A percentile compares a stretch with the other conserved stretches of the same genome.
phyloP scores from a whole-genome alignment of 2,797 vertebrate genomes.

The Brachymystax lenok region DNA sequence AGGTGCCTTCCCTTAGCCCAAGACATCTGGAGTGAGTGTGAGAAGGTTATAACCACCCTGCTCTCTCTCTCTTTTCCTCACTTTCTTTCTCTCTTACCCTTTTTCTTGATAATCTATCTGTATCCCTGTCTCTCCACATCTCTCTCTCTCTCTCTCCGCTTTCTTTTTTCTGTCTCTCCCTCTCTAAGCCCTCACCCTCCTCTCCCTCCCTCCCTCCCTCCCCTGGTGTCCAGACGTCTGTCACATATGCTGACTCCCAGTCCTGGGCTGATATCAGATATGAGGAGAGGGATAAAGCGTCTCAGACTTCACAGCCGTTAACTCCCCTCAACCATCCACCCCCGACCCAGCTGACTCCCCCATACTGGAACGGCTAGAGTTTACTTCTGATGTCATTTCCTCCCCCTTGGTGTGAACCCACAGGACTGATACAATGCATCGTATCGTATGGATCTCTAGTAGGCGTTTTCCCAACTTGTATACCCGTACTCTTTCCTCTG shows the following conservation, averaged over 20 bases:
- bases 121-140: background rate
- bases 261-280: constrained; percentile 46
- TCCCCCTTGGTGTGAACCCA: constrained; percentile 23
- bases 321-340: constrained; percentile 14
- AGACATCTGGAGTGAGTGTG: background rate
- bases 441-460: background rate
- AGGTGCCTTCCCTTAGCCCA: background rate
- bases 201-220: background rate
- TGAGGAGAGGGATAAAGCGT: constrained; percentile 26
- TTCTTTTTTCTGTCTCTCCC: background rate
- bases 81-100: background rate
- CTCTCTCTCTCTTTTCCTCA: background rate
- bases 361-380: constrained; percentile 31
- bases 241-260: constrained; percentile 34
- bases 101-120: background rate
- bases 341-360: constrained; percentile 23
- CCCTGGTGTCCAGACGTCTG: constrained; percentile 24
- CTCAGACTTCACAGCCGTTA: constrained; percentile 29
- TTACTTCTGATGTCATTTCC: constrained; percentile 47
- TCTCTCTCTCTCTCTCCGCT: too few species aligned
- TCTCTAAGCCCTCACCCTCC: background rate
- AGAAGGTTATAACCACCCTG: background rate
- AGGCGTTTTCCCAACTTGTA: background rate
- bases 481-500: background rate
- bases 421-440: constrained; percentile 42